Evolutionary conservation across 2,888 invertebrate species (phyloP), one percentile per base, ranked within the genome.

Genomic region (Drosophila neonasuta): DNA sequence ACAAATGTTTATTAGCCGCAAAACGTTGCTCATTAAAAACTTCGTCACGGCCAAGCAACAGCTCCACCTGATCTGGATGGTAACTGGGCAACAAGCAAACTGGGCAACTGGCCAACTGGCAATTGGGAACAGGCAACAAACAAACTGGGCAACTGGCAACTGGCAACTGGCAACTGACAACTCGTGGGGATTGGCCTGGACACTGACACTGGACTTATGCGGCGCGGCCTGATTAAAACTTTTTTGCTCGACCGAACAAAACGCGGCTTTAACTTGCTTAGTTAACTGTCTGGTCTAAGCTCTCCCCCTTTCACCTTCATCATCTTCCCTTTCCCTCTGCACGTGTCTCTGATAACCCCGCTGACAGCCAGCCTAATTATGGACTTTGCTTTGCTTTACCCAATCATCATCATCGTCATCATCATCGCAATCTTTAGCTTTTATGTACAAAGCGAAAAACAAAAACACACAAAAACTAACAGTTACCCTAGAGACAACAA

Each of bases 1-100:
- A 85, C 77, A 73, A 87, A 87, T 87, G 80, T 86, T 87, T 86
- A 87, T 83, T 87, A 86, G 87, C 83, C 87, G 83, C 83, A 86
- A 83, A 83, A 80, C 71, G 87, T 68, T 82, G 83, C 86, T 83
- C 83, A 83, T 83, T 83, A 83, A 82, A 82, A 83, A 87, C 83
- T 83, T 87, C 75, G 76, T 84, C 79, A 84, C 71, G 81, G 63
- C 45, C 41, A 11, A 36, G 34, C 34, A 36, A 11, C n/a, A 49
- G 13, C 10, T 24, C 56, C 11, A 54, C 59, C 45, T 62, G 54
- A 5, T 45, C 46, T 44, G 58, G 51, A 44, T 54, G 69, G 34
- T 42, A 32, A 59, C 51, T 65, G 64, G 49, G 50, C 56, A 45
- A 24, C 50, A 36, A 36, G 6, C 24, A 24, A 24, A 24, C 24